Evolutionary conservation across 1,140 invertebrate genomes (phyloP), one percentile per base, ranked within the genome.

Genomic region (Dendroctonus valens): DNA sequence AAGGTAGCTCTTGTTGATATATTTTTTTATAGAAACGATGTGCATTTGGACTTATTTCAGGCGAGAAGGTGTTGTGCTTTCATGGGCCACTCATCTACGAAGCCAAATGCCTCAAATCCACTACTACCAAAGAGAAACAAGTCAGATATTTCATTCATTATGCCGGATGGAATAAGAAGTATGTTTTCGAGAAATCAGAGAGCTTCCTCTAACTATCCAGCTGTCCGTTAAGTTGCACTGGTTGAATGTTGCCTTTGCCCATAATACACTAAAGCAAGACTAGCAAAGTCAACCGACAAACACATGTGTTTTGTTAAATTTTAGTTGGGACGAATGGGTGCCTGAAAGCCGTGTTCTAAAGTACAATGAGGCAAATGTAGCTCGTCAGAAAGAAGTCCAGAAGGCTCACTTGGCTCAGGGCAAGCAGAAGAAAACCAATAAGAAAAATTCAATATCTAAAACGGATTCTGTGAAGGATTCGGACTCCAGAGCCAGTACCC

Each of bases 141-240:
- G 84, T 93, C 5, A 89, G 91, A 77, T 98, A 97, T 81, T 88
- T 94, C 37, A 95, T 98, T 69, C 96, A 98, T 80, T 98, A 98
- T 81, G 93, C 93, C 73, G 96, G 96, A 6, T 98, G 95, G 95
- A 97, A 96, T 79, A 97, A 97, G 85, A 97, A 94, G 93, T 96
- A 84, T 26, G 26, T 26, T 26, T 26, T 26, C 3, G 26, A 82
- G 26, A 26, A 26, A 26, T 26, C 26, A 3, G 26, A 26, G 26
- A 26, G 26, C 26, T 26, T 26, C 1, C 3, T 26, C 3, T 26
- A 26, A 26, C 26, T 26, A 26, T 26, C 26, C 26, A 26, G 26
- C 26, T 26, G 26, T 26, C 26, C 26, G 26, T 26, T 26, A 26
- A n/a, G n/a, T n/a, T n/a, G n/a, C n/a, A n/a, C n/a, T n/a, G n/a